Base-by-base conservation (phyloP, 1,140 invertebrate genomes). In the Oppia nitens region DNA sequence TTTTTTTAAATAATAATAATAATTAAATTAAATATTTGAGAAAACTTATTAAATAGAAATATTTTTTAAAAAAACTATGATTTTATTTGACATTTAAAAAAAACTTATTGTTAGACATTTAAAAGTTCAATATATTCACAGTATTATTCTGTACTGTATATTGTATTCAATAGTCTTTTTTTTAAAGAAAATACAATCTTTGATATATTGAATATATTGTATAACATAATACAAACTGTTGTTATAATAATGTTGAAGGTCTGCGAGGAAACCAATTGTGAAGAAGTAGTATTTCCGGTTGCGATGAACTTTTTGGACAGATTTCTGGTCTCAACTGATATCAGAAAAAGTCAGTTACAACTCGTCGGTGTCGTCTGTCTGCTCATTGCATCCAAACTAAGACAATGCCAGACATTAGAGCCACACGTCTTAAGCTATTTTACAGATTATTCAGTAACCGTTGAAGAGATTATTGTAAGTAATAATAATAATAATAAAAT, bases 261-360 rank as follows among this genome's bases (percentile, higher is more conserved):
- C 60, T 93, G 87, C 73, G 87, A 90, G 69, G 87, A 91, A 67
- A 83, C 89, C 66, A 81, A 81, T 61, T 87, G 86, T 65, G 85
- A 91, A 72, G 87, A 91, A 65, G 87, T 90, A 68, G 87, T 95
- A 21, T 93, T 93, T 69, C 79, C 84, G 3, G 73, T 94, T 66
- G 84, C 90, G 24, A 82, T 92, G 70, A 91, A 89, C 69, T 92
- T 89, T 73, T 73, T 96, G 75, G 89, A 96, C 74, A 79, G 91
- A 68, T 92, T 93, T 76, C 74, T 96, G 63, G 20, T 57, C 20
- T 83, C 81, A 64, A 79, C 81, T 47, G 63, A 68, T 45, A 79
- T 81, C 20, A 77, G 79, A 61, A 87, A 87, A 72, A 81, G 77
- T 55, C 84, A 89, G 67, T 77, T 96, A 29, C 91, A 96, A 75